Percentiles rank a stretch among this genome's conserved stretches.
phyloP scores from a whole-genome alignment of 1,140 invertebrate species.

The Thalassaphorura encarpata region DNA sequence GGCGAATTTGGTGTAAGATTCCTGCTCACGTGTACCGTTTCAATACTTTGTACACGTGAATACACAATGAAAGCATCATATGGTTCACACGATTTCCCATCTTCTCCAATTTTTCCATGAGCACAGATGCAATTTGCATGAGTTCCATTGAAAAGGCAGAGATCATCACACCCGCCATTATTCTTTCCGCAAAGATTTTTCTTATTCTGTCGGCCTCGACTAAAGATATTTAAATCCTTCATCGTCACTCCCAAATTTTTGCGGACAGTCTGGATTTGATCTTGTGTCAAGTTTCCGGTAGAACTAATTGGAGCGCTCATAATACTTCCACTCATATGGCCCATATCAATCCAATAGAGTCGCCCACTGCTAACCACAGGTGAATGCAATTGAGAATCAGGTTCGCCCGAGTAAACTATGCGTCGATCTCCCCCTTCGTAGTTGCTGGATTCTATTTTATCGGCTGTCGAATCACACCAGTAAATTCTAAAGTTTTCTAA shows the following conservation, averaged over 20 bases:
- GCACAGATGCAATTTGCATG: conserved; percentile 58
- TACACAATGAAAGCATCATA: conserved; percentile 66
- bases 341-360: conserved; percentile 49
- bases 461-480: conserved; percentile 44
- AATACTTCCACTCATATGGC: conserved; percentile 53
- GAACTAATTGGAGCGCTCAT: conserved; percentile 51
- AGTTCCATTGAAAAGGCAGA: conserved; percentile 66
- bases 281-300: conserved; percentile 39
- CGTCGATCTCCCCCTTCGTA: conserved; percentile 43
- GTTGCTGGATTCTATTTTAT: conserved; percentile 41
- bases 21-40: conserved; percentile 61
- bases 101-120: conserved; percentile 53
- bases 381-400: conserved; percentile 32
- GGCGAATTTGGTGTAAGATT: conserved; percentile 62
- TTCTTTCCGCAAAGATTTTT: conserved; percentile 55
- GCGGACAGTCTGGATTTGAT: conserved; percentile 42
- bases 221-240: conserved; percentile 51
- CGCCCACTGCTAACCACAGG: conserved; percentile 42
- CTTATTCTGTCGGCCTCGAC: conserved; percentile 44
- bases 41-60: conserved; percentile 59
- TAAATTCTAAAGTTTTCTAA: conserved; percentile 40
- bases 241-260: conserved; percentile 53
- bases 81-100: conserved; percentile 53
- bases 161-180: conserved; percentile 66
- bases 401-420: conserved; percentile 26